Conservation (phyloP, 92 coral and sea anemone genomes). For the Zoanthus sansibaricus region DNA sequence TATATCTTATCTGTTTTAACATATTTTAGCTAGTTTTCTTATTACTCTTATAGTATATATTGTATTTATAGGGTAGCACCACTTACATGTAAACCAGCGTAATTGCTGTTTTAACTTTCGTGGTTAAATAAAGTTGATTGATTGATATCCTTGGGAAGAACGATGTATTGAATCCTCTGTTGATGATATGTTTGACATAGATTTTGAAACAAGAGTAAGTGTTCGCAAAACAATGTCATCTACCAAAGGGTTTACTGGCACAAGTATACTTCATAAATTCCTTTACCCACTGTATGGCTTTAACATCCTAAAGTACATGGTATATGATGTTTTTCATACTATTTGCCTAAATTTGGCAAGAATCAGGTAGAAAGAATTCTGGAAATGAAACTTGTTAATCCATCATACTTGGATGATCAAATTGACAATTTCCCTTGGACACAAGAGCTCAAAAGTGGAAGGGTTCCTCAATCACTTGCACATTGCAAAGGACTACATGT, state of each 20-base stretch:
- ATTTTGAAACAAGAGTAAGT: slow-evolving; percentile 61
- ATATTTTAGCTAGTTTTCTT: too few relatives aligned
- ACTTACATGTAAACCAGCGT: too few relatives aligned
- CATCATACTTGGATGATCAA: slow-evolving; percentile 62
- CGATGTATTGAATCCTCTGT: slow-evolving; percentile 41
- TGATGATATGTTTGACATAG: slow-evolving; percentile 44
- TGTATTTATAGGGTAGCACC: too few relatives aligned
- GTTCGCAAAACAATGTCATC: slow-evolving; percentile 65
- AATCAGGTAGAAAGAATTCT: slow-evolving; percentile 65
- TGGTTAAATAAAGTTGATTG: too few relatives aligned
- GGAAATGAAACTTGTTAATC: slow-evolving; percentile 63
- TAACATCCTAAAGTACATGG: slow-evolving; percentile 58
- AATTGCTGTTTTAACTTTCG: too few relatives aligned
- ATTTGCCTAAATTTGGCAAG: slow-evolving; percentile 61
- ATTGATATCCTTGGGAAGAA: slow-evolving; percentile 49
- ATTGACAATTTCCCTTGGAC: slow-evolving; percentile 68
- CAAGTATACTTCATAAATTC: slow-evolving; percentile 66
- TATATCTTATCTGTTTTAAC: too few relatives aligned
- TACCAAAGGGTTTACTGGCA: slow-evolving; percentile 72
- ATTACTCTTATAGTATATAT: too few relatives aligned
- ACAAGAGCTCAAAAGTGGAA: slow-evolving; percentile 52
- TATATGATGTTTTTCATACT: slow-evolving; percentile 67
- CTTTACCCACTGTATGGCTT: slow-evolving; percentile 72
- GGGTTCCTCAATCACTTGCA: slow-evolving; percentile 59
- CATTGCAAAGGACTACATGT: slow-evolving; percentile 54